phyloP scores from a whole-genome alignment of 2,888 invertebrate genomes.

The Spisula subtruncata region DNA sequence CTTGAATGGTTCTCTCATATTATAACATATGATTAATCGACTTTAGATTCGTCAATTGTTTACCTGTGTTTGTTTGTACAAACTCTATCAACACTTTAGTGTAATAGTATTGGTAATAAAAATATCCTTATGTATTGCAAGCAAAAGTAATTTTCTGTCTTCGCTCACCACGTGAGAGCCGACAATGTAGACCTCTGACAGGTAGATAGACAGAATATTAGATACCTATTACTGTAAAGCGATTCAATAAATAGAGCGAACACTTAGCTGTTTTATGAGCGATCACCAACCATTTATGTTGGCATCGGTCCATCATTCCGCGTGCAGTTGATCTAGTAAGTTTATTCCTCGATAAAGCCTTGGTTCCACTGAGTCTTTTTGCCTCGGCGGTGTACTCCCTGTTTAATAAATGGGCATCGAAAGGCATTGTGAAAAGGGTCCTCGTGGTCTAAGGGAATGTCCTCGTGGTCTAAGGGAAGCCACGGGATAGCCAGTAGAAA shows the following conservation, averaged over 20 bases:
- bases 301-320: not conserved
- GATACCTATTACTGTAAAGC: not conserved
- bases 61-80: not conserved
- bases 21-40: not conserved
- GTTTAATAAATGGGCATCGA: too few species aligned
- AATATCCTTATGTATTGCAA: not conserved
- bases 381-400: too few species aligned
- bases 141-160: not conserved
- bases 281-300: not conserved
- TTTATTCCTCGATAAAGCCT: not conserved
- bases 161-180: not conserved
- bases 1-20: not conserved
- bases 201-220: too few species aligned
- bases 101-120: too few species aligned
- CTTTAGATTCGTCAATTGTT: not conserved
- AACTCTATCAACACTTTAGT: too few species aligned
- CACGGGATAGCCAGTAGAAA: too few species aligned
- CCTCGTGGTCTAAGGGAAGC: too few species aligned
- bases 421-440: too few species aligned
- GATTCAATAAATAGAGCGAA: constrained; percentile 7
- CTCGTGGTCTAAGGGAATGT: too few species aligned
- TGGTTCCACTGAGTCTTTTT: too few species aligned
- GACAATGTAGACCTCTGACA: not conserved
- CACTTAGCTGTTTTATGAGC: not conserved
- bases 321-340: not conserved